Evolutionary conservation across 2,888 invertebrate species (phyloP), one percentile per base, ranked within the genome.

Genomic region (Agrochola lychnidis): DNA sequence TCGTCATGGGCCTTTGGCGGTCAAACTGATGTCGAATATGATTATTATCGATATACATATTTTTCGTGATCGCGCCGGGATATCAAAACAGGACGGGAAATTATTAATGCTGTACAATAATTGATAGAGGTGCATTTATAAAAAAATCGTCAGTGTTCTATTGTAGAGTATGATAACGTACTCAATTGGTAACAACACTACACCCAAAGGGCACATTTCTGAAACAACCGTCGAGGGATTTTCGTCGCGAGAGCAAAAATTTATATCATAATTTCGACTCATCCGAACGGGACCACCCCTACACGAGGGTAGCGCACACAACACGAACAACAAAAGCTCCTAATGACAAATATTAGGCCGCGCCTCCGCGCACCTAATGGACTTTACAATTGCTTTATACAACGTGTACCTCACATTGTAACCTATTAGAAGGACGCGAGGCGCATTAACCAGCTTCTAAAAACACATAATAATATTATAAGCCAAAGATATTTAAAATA

Each of bases 271-370:
- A 95, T 95, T 94, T 94, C 83, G 87, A 85, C 90, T 93, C 93
- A 91, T 92, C 89, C 89, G 90, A 92, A 92, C 90, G 91, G 92
- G 89, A 87, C 90, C 90, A 89, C 92, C 93, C 91, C 89, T 87
- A 81, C 86, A 88, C 79, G 88, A 87, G 91, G 91, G 89, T 89
- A 91, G 91, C 89, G 87, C 88, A 91, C 92, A 92, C 84, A 87
- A 92, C 92, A 90, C 82, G 89, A 92, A 91, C 92, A 94, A 94
- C 95, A 94, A 94, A 95, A 93, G 93, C 94, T 91, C 89, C 90
- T 96, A 95, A 96, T 95, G 95, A 94, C 95, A 94, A 94, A 94
- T 96, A 95, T 95, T 94, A 95, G 93, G 91, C 89, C 83, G 84
- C 87, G 93, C 93, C 94, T 93, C 91, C 90, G 87, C 90, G 81